Percentiles rank a stretch among this genome's conserved stretches.
Conservation (phyloP, 2,797 vertebrate genomes). For the Picus viridis region DNA sequence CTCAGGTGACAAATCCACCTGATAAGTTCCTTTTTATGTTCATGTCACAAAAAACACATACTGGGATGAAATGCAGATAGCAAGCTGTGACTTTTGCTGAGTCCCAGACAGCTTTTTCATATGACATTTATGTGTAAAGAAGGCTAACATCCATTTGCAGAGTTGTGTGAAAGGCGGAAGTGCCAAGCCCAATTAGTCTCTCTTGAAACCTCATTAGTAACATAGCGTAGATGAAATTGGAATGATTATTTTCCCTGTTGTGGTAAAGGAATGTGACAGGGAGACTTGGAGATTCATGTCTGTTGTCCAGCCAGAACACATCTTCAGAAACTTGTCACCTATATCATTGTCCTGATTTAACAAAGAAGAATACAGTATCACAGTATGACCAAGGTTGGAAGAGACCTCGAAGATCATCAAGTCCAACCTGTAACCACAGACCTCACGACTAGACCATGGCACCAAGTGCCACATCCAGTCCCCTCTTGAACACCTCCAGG, state of each 20-base stretch:
- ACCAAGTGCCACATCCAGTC: no score
- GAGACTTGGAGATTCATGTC: background rate
- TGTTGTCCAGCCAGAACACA: background rate
- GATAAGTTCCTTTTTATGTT: background rate
- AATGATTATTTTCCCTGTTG: conserved; percentile 8
- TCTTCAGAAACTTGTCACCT: background rate
- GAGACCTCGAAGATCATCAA: no score
- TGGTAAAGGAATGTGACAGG: conserved; percentile 21
- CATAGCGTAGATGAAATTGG: conserved; percentile 36
- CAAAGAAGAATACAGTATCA: no score
- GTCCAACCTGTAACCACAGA: no score
- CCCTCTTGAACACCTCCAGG: no score
- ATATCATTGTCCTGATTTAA: background rate
- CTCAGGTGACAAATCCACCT: background rate
- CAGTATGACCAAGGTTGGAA: no score
- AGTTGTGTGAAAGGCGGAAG: background rate
- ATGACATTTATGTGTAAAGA: background rate
- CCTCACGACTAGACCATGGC: no score
- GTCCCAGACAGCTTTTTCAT: background rate
- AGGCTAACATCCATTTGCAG: background rate
- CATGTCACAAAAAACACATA: background rate
- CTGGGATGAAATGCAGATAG: background rate
- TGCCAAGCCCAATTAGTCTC: conserved; percentile 18
- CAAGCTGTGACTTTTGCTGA: background rate
- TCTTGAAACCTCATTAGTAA: conserved; percentile 54